Base-by-base conservation (phyloP, 1,140 invertebrate genomes). In the Cotesia vestalis region DNA sequence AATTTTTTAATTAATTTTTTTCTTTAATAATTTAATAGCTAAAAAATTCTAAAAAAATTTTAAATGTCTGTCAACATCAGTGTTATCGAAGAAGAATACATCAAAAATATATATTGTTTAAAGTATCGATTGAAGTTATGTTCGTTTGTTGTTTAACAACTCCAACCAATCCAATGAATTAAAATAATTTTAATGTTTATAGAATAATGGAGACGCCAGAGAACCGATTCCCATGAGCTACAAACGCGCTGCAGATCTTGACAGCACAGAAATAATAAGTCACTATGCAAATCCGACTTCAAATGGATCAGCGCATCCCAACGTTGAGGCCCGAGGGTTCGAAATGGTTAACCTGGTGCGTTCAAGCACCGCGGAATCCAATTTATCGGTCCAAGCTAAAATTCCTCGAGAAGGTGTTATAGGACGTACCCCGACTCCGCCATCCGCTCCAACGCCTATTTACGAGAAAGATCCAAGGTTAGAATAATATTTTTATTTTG, bases 381-480 rank as follows among this genome's bases (percentile, higher is more conserved):
- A 77, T 62, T 69, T 77, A 9, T 61, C 69, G 11, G 36, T 74
- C 66, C 17, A 66, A 70, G 9, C 70, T n/a, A 78, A 77, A 55
- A 83, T 82, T 62, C 83, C 83, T 4, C 75, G 83, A 27, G 83
- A 83, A 17, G 83, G 83, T 52, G 77, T 85, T 4, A 83, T 85
- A 66, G 83, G 83, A 2, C 82, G 78, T 55, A 80, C 83, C 4
- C 83, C 83, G 17, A 79, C 78, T 6, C 82, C 78, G 69, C 77
- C 74, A 1, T 77, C 81, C 1, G 79, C 79, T 11, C 81, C 69
- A 0, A 70, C 75, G 27, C 52, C 60, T 0, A 60, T 73, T 52
- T 75, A 69, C 52, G 68, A 78, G 34, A 81, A 81, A 62, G 62
- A 76, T 62, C 27, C 71, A 38, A 73, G 75, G 80, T 81, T 72